Evolutionary conservation across 2,113 vertebrate species (phyloP), one percentile per base, ranked within the genome.

Genomic region (Prunella himalayana): DNA sequence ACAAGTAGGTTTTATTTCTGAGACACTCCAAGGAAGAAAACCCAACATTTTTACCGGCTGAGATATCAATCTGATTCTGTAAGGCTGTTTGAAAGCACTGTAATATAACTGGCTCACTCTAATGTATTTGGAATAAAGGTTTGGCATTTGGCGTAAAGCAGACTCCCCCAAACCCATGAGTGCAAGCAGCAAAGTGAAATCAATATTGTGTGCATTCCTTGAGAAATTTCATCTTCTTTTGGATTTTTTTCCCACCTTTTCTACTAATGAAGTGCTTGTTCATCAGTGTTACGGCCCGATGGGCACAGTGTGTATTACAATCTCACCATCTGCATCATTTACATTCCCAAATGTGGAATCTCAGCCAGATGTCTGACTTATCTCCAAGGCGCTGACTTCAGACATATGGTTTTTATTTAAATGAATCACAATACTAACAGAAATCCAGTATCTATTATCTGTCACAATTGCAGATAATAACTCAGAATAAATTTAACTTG

Each of bases 381-480:
- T 93, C 93, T 94, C 89, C 91, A 96, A 93, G 83, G 59, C 11
- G 2, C 57, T 93, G 80, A 85, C 47, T 96, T 82, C 7, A 19
- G 80, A 73, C 95, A 96, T 94, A 88, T 96, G 95, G 44, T 87
- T 97, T 96, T 84, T 91, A 96, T 97, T 97, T 88, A 93, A 95
- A 84, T 45, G 75, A 97, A 94, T 92, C 82, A 90, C 63, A 95
- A 83, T 37, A 83, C 42, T 54, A 77, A 91, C 82, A 47, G 94
- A 95, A 93, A 88, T 93, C 57, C 93, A 88, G 70, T 73, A 82
- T 81, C 93, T 96, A 91, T 72, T 90, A 94, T 77, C 45, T 88
- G 57, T 85, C 53, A 76, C 60, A 81, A 94, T 45, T 70, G 82
- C 79, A 88, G 75, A 92, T 82, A 90, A n/a, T 86, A 93, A 84